Evolutionary conservation across 2,113 vertebrate species (phyloP).

Genomic region (Leucosticte australis): DNA sequence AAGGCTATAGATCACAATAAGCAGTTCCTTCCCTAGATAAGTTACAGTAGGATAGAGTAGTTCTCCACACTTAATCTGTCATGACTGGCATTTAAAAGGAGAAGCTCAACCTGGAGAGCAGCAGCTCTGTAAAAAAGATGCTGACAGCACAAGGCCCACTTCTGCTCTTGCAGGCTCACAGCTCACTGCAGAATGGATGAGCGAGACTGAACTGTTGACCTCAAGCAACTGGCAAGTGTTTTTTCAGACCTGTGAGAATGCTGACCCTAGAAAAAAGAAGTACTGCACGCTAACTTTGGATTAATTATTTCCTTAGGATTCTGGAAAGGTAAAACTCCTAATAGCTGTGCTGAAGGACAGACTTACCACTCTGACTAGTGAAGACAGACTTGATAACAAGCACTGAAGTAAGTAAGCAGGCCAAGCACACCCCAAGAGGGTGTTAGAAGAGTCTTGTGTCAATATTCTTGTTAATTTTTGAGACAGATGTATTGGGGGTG

Average conservation of each 20-base stretch:
- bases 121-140: neutral
- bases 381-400: neutral
- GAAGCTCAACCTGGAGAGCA: neutral
- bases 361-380: neutral
- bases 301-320: conserved; percentile 3
- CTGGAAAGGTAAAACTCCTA: neutral
- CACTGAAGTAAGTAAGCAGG: neutral
- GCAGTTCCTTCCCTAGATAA: neutral
- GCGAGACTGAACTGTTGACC: neutral
- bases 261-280: neutral
- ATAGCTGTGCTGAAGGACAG: neutral
- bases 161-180: neutral
- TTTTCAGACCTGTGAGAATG: neutral
- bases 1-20: neutral
- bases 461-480: conserved; percentile 2
- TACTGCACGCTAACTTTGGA: neutral
- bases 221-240: neutral
- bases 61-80: neutral
- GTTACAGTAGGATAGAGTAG: neutral
- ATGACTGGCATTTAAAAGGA: neutral
- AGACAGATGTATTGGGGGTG: neutral
- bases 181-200: neutral
- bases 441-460: neutral
- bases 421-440: neutral
- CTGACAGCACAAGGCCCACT: neutral